phyloP scores from a whole-genome alignment of 1,140 invertebrate genomes.

The Doryteuthis pealeii region DNA sequence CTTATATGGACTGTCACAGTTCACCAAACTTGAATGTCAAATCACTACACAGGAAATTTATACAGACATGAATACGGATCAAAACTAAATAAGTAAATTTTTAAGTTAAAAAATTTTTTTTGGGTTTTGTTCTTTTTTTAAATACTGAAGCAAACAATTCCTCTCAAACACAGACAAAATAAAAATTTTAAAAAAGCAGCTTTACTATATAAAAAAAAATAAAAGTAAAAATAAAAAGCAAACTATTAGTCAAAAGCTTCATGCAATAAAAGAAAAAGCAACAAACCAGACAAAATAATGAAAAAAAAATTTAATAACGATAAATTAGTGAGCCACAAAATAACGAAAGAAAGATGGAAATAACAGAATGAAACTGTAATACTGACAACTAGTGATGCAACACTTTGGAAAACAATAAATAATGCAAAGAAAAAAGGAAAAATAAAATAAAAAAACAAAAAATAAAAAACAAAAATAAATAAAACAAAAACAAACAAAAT shows the following conservation, averaged over 20 bases:
- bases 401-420: neutral
- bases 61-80: neutral
- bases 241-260: constrained; percentile 6
- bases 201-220: neutral
- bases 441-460: neutral
- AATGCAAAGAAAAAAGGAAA: neutral
- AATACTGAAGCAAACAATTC: neutral
- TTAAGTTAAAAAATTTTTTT: neutral
- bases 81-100: neutral
- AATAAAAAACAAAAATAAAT: too few relatives aligned
- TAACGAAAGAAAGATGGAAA: constrained; percentile 6
- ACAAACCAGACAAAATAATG: constrained; percentile 13
- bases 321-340: constrained; percentile 16
- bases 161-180: too few relatives aligned
- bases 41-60: neutral
- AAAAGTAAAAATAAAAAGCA: constrained; percentile 6
- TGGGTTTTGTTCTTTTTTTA: neutral
- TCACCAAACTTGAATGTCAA: constrained; percentile 1
- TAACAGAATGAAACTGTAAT: constrained; percentile 9
- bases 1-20: constrained; percentile 11
- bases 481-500: too few relatives aligned
- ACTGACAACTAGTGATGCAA: constrained; percentile 12
- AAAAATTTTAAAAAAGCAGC: neutral
- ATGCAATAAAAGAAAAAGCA: constrained; percentile 15
- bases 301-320: constrained; percentile 17